Base-by-base conservation (phyloP, 2,797 vertebrate genomes). In the Eupleurogrammus muticus region DNA sequence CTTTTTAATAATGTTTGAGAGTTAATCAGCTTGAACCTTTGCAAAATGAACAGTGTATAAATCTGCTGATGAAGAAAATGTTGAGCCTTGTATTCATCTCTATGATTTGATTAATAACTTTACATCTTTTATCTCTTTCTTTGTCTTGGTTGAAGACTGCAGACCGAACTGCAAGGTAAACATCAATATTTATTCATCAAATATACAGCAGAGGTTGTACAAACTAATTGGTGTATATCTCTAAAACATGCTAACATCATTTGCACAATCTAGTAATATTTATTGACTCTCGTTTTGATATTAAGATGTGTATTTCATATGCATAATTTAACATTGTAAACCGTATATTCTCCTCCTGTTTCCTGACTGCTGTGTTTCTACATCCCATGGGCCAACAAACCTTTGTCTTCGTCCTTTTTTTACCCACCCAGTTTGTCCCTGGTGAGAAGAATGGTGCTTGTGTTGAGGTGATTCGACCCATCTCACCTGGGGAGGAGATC, bases 81-180 rank as follows among this genome's bases (percentile, higher is more conserved):
- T 5, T 1, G 2, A 38, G 21, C 13, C 20, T 7, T 60, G 66
- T 1, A 48, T 58, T 54, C 9, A 21, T 53, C 1, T 13, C 8
- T 44, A 28, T 75, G 56, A 69, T 73, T 73, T 1, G 65, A 72
- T 80, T 72, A 56, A 73, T 72, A 56, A 62, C 51, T 51, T 70
- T 0, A 51, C 36, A 50, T 70, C 6, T 64, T 68, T 62, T 46
- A 44, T 40, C 8, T 69, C 9, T 74, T 11, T 78, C 5, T 63
- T 50, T 58, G 0, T 47, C 63, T 51, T 82, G 60, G 20, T 40
- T 81, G 58, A 92, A 98, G 97, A 97, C 93, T 98, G 96, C 92
- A 95, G 94, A 83, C 96, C 96, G 53, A 98, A 97, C 83, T 97
- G 97, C 89, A 98, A 97, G 97, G 96, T 97, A 93, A 90, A 66